Percentiles rank a stretch among this genome's conserved stretches.
These are phyloP conservation scores for Stegana nigrithorax DNA, from an alignment of 2,888 invertebrate genomes.

Conservation along the genomic window DNA sequence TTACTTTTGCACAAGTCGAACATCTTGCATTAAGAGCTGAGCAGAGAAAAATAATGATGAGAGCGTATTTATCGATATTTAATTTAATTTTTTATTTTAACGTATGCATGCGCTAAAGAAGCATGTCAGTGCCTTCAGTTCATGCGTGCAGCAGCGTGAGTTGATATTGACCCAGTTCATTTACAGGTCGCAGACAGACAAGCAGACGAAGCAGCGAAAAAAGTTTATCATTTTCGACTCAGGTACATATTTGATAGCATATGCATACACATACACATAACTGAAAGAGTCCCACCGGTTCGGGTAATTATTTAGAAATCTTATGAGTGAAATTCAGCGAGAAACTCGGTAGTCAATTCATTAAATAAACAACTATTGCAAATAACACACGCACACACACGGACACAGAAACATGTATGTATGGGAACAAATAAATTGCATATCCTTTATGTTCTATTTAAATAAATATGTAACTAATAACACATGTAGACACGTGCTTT, in stretches of 20 bases:
- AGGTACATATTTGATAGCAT: background rate
- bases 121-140: background rate
- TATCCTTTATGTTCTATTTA: no score
- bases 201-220: background rate
- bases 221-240: background rate
- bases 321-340: background rate
- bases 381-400: background rate
- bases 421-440: no score
- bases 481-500: no score
- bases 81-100: background rate
- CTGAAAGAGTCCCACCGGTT: no score
- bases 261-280: background rate
- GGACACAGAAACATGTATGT: background rate
- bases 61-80: background rate
- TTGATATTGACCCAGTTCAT: constrained; percentile 7
- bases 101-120: background rate
- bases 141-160: background rate
- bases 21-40: no score
- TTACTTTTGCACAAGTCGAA: background rate
- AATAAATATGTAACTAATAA: no score
- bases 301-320: background rate
- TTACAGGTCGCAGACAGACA: constrained; percentile 1
- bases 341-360: background rate
- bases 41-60: background rate
- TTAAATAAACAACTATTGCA: background rate